Conservation (phyloP, 2,113 vertebrate species). For the Cyanoderma ruficeps region DNA sequence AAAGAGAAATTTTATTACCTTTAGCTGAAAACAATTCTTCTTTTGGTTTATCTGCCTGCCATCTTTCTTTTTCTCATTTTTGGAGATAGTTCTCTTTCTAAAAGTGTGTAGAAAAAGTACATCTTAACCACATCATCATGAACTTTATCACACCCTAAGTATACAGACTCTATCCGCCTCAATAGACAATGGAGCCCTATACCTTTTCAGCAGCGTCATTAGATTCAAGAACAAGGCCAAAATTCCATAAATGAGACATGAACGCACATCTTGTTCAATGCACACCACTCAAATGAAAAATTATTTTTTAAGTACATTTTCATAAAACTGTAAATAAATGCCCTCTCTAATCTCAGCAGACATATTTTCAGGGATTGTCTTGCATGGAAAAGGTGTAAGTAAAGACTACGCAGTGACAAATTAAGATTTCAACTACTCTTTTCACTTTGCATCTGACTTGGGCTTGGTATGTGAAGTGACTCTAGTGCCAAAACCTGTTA, state of each 20-base stretch:
- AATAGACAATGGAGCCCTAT: neutral
- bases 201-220: neutral
- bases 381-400: neutral
- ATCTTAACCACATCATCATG: neutral
- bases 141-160: neutral
- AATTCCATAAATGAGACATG: neutral
- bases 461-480: neutral
- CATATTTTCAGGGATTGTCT: neutral
- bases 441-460: neutral
- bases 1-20: neutral
- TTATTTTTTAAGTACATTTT: neutral
- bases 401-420: neutral
- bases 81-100: neutral
- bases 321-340: neutral
- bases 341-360: neutral
- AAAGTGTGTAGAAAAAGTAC: slow-evolving; percentile 1
- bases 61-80: neutral
- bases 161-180: neutral
- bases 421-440: neutral
- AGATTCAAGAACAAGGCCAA: neutral
- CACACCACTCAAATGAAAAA: neutral
- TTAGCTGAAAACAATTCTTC: neutral
- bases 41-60: neutral
- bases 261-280: neutral
- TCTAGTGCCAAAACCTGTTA: neutral